These are phyloP conservation scores for Brachionus angularis DNA, from an alignment of 1,140 invertebrate genomes.

Conservation along the genomic window DNA sequence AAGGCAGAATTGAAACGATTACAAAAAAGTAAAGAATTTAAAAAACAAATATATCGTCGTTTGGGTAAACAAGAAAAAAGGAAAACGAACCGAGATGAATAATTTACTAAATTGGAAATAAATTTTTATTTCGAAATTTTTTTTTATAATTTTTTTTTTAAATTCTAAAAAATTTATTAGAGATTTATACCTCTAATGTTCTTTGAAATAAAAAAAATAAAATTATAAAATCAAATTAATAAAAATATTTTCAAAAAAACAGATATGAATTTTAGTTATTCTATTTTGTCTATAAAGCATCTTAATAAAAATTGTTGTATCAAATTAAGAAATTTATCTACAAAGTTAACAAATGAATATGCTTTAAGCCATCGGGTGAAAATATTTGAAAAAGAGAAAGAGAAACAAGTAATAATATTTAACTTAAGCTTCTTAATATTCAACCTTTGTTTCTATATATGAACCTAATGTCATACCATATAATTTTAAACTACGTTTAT, in stretches of 20 bases:
- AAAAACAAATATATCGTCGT: slow-evolving; percentile 30
- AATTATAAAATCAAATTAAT: no score
- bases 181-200: slow-evolving; percentile 13
- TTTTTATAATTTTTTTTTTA: slow-evolving; percentile 1
- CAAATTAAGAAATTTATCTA: no score
- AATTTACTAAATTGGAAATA: slow-evolving; percentile 8
- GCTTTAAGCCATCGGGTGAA: no score
- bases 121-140: not conserved
- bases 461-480: not conserved
- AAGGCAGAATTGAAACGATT: slow-evolving; percentile 37
- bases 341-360: no score
- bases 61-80: slow-evolving; percentile 29
- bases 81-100: slow-evolving; percentile 26
- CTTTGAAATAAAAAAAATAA: no score
- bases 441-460: not conserved
- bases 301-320: no score
- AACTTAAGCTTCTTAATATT: no score
- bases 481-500: not conserved
- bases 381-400: no score
- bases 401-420: no score
- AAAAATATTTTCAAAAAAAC: no score
- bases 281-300: no score
- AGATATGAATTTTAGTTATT: no score
- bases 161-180: slow-evolving; percentile 5
- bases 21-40: slow-evolving; percentile 39